Evolutionary conservation across 2,113 vertebrate species (phyloP).

Genomic region (Eptesicus fuscus): DNA sequence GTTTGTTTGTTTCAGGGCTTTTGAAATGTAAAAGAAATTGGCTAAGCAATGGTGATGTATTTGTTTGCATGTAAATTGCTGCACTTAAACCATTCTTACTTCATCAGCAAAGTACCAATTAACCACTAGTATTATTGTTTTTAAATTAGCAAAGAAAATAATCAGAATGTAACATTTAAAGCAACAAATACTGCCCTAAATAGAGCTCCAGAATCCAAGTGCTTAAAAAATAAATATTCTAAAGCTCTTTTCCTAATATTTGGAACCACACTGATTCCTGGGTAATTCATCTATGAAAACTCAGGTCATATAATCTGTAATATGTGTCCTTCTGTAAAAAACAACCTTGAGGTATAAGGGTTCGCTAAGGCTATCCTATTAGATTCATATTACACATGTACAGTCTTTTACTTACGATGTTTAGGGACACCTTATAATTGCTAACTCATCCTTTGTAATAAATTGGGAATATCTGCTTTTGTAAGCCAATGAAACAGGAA

Average conservation of each 20-base stretch:
- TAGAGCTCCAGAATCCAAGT: not conserved
- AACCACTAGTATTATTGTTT: constrained; percentile 47
- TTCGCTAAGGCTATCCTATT: not conserved
- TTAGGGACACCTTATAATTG: not conserved
- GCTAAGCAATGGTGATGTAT: constrained; percentile 13
- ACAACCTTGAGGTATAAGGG: not conserved
- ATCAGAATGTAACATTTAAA: constrained; percentile 43
- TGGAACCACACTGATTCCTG: not conserved
- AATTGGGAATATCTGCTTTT: not conserved
- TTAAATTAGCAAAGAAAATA: constrained; percentile 44
- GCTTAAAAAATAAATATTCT: not conserved
- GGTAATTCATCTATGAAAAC: not conserved
- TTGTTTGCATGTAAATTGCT: constrained; percentile 65
- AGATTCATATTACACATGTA: not conserved
- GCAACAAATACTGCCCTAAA: not conserved
- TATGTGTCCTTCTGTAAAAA: not conserved
- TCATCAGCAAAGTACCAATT: constrained; percentile 60
- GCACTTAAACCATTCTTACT: constrained; percentile 46
- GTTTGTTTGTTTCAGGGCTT: constrained; percentile 31
- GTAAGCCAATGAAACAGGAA: not conserved
- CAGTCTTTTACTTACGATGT: not conserved
- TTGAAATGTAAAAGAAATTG: constrained; percentile 45
- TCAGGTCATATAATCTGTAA: not conserved
- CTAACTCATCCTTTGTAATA: not conserved
- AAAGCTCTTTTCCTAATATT: not conserved